These are phyloP conservation scores for Eolophus roseicapilla DNA, from an alignment of 2,113 vertebrate genomes.

Conservation along the genomic window DNA sequence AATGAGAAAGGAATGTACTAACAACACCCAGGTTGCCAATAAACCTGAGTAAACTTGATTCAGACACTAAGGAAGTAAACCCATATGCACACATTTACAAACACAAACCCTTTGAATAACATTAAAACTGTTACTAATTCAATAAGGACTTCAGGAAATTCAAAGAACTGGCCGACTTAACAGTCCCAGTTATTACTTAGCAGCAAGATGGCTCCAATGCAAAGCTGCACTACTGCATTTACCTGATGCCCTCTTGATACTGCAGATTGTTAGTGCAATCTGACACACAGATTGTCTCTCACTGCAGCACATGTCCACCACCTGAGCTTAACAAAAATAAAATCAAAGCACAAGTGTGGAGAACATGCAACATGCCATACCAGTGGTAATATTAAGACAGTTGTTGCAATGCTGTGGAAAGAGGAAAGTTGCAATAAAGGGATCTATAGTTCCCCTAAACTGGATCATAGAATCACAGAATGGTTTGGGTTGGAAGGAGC, in stretches of 20 bases:
- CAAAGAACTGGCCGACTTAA: not conserved
- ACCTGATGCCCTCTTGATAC: not conserved
- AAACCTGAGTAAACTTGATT: not conserved
- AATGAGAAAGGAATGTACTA: constrained; percentile 4
- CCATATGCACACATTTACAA: not conserved
- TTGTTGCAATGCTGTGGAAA: not conserved
- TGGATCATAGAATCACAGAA: not conserved
- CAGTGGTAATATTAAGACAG: not conserved
- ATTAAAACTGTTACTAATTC: not conserved
- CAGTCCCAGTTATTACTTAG: not conserved
- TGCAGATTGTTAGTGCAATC: fast-evolving
- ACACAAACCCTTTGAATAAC: not conserved
- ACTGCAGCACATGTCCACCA: fast-evolving
- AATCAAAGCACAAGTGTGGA: not conserved
- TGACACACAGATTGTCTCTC: not conserved
- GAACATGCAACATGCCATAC: not conserved
- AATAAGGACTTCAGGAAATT: not conserved
- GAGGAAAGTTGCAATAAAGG: not conserved
- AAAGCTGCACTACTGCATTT: not conserved
- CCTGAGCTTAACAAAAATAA: not conserved
- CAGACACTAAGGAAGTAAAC: not conserved
- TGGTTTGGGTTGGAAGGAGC: not conserved
- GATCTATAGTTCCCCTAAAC: not conserved
- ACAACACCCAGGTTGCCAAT: not conserved
- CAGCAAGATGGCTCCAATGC: not conserved